Conservation (phyloP, 2,888 invertebrate genomes). For the Plemyria rubiginata region DNA sequence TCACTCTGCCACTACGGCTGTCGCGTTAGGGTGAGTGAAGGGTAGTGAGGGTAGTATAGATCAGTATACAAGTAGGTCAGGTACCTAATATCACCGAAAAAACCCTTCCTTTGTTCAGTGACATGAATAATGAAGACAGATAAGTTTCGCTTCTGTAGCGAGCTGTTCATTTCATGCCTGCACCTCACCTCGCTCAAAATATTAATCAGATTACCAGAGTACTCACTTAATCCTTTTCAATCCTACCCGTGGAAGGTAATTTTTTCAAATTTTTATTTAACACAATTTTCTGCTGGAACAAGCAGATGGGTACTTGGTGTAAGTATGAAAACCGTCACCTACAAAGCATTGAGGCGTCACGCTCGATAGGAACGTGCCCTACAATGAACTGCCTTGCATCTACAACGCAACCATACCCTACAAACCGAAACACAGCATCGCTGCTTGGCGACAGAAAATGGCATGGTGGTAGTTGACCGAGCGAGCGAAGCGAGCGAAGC, state of each 20-base stretch:
- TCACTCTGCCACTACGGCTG: too few relatives aligned
- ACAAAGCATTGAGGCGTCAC: too few relatives aligned
- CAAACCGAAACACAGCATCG: too few relatives aligned
- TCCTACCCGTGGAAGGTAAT: slow-evolving; percentile 9
- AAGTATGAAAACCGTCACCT: too few relatives aligned
- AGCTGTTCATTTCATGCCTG: slow-evolving; percentile 1
- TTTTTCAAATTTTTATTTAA: slow-evolving; percentile 9
- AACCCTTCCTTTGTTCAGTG: slow-evolving; percentile 6
- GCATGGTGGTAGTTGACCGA: too few relatives aligned
- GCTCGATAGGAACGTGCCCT: too few relatives aligned
- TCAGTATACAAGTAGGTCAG: background rate
- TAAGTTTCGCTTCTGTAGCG: slow-evolving; percentile 14
- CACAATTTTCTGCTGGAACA: background rate
- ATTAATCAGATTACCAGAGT: slow-evolving; percentile 35
- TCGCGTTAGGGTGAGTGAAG: too few relatives aligned
- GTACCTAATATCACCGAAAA: background rate
- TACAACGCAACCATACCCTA: too few relatives aligned
- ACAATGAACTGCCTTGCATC: too few relatives aligned
- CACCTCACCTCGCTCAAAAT: slow-evolving; percentile 33
- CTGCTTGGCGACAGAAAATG: too few relatives aligned
- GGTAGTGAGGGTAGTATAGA: background rate
- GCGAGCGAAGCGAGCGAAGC: too few relatives aligned
- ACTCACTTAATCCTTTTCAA: slow-evolving; percentile 34
- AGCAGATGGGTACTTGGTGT: too few relatives aligned
- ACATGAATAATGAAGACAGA: slow-evolving; percentile 1